A percentile compares a stretch with the other conserved stretches of the same genome.
Conservation (phyloP, 2,113 vertebrate species). For the Polypterus bichir region DNA sequence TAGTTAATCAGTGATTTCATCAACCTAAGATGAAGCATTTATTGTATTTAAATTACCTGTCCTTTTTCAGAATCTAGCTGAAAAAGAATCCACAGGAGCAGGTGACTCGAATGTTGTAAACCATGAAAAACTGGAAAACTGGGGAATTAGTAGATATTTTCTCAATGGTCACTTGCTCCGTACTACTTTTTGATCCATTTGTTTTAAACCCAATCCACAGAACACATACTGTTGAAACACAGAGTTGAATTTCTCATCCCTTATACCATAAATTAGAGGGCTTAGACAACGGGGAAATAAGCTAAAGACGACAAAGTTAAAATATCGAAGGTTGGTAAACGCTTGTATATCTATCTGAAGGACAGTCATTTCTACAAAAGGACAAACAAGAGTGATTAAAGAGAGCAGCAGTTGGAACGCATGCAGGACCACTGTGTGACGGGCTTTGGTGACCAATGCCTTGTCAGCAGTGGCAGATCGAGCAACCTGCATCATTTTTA, state of each 20-base stretch:
- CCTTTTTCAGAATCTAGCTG: no score
- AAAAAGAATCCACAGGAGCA: no score
- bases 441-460: conserved; percentile 17
- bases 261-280: conserved; percentile 25
- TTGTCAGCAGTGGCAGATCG: conserved; percentile 15
- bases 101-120: no score
- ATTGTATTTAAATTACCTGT: no score
- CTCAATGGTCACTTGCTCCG: no score
- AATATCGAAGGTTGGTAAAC: conserved; percentile 14
- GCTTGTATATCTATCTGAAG: conserved; percentile 2
- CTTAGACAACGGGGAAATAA: conserved; percentile 19
- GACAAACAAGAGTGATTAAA: conserved; percentile 12
- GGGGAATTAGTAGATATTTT: no score
- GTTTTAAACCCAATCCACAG: conserved; percentile 13
- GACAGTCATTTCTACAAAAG: conserved; percentile 18
- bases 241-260: conserved; percentile 20
- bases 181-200: no score
- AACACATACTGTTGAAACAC: conserved; percentile 17
- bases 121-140: no score
- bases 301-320: conserved; percentile 15
- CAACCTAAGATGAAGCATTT: no score
- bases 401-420: conserved; percentile 25
- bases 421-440: conserved; percentile 26
- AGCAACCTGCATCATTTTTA: conserved; percentile 23
- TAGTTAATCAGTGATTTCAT: no score